These are phyloP conservation scores for Apotomis betuletana DNA, from an alignment of 2,888 invertebrate genomes.

Conservation along the genomic window DNA sequence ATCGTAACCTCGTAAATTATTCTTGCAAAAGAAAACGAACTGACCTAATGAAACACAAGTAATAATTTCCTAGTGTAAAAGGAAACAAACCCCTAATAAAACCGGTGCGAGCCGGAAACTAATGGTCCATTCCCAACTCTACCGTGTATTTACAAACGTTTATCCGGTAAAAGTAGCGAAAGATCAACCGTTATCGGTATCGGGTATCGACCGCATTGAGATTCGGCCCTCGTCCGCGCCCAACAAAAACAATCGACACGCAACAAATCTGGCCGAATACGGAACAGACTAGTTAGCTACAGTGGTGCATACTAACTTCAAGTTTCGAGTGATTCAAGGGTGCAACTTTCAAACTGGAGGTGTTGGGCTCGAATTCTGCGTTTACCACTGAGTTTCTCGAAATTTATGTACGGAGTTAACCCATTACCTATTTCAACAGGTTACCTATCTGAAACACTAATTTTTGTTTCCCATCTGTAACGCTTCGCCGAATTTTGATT, in stretches of 20 bases:
- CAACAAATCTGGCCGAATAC: conserved; percentile 69
- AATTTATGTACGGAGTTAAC: no score
- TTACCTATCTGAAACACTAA: no score
- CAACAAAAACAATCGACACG: conserved; percentile 74
- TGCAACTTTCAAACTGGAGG: no score
- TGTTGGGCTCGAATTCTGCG: no score
- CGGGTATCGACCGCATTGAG: conserved; percentile 37
- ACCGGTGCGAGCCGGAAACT: conserved; percentile 23
- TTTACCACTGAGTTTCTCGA: no score
- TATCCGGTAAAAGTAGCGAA: conserved; percentile 14
- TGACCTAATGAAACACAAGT: neutral
- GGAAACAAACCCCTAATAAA: conserved; percentile 25
- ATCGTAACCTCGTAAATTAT: neutral
- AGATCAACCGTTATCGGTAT: conserved; percentile 32
- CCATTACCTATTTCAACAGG: no score
- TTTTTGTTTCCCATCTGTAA: no score
- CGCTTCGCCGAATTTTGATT: no score
- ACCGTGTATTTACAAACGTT: conserved; percentile 26
- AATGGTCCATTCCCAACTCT: conserved; percentile 17
- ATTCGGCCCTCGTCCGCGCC: conserved; percentile 40
- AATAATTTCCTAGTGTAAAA: conserved; percentile 17
- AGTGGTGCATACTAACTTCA: conserved; percentile 6
- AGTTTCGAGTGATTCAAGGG: no score
- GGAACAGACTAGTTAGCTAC: conserved; percentile 49
- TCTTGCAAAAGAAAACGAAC: neutral